These are phyloP conservation scores for Idaea biselata DNA, from an alignment of 2,888 invertebrate species.

Conservation along the genomic window DNA sequence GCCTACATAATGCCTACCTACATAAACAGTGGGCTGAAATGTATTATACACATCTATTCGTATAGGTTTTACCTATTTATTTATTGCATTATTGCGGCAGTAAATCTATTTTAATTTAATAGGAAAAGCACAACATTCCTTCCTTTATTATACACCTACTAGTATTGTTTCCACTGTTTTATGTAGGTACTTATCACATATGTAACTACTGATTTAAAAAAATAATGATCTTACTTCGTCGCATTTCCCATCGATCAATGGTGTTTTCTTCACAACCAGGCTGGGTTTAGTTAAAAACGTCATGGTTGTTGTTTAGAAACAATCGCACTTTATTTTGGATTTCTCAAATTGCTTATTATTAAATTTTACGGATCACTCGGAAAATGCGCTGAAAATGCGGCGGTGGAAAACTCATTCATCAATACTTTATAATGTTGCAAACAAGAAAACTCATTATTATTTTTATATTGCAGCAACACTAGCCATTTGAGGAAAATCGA, in stretches of 20 bases:
- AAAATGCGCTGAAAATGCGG: slow-evolving; percentile 16
- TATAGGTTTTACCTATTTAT: no score
- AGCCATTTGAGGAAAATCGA: not conserved
- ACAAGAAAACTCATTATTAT: slow-evolving; percentile 22
- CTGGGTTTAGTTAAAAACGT: slow-evolving; percentile 89
- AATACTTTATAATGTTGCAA: slow-evolving; percentile 34
- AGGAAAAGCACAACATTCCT: no score
- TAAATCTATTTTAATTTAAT: no score
- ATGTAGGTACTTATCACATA: no score
- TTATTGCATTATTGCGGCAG: no score
- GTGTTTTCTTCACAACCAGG: slow-evolving; percentile 84
- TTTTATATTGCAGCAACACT: slow-evolving; percentile 5
- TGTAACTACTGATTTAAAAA: not conserved
- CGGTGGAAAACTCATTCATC: slow-evolving; percentile 33
- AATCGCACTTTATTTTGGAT: slow-evolving; percentile 13
- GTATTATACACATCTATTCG: no score
- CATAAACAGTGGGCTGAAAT: no score
- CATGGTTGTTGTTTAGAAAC: slow-evolving; percentile 74
- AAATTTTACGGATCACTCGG: slow-evolving; percentile 14
- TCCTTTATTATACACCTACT: no score
- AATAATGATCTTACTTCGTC: slow-evolving; percentile 36
- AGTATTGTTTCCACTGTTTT: no score
- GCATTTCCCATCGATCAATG: slow-evolving; percentile 76
- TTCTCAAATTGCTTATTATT: slow-evolving; percentile 11
- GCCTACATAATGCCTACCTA: no score